A percentile compares a stretch with the other conserved stretches of the same genome.
phyloP scores from a whole-genome alignment of 1,140 invertebrate species.

The Drosophila melanica region DNA sequence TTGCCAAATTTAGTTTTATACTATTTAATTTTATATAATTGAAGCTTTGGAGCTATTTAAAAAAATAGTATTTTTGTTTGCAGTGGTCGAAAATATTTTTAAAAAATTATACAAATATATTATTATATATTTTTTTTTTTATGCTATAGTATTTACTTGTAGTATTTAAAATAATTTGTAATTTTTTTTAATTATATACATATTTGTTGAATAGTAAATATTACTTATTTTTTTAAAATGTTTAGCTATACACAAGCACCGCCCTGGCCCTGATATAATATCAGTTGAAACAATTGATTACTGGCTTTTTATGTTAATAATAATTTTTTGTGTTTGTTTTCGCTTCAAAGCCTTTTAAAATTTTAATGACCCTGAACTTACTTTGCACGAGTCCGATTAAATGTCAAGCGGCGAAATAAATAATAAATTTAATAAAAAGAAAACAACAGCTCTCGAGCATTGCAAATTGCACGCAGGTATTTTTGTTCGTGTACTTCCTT shows the following conservation, averaged over 20 bases:
- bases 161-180: too few relatives aligned
- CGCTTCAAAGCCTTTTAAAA: conserved; percentile 15
- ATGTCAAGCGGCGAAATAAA: conserved; percentile 4
- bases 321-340: too few relatives aligned
- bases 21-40: too few relatives aligned
- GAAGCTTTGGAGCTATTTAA: too few relatives aligned
- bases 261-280: not conserved
- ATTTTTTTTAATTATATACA: too few relatives aligned
- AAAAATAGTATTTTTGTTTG: too few relatives aligned
- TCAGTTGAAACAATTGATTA: conserved; percentile 1
- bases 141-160: too few relatives aligned
- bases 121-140: too few relatives aligned
- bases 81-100: too few relatives aligned
- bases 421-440: not conserved
- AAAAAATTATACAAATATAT: too few relatives aligned
- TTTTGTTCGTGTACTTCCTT: conserved; percentile 52
- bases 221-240: not conserved
- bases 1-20: not conserved
- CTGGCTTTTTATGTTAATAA: conserved; percentile 4
- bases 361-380: conserved; percentile 50
- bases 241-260: not conserved
- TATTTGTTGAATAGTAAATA: not conserved
- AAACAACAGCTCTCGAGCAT: conserved; percentile 7
- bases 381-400: conserved; percentile 1
- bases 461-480: conserved; percentile 51